Evolutionary conservation across 2,797 vertebrate species (phyloP), one percentile per base, ranked within the genome.

Genomic region (Coilia nasus): DNA sequence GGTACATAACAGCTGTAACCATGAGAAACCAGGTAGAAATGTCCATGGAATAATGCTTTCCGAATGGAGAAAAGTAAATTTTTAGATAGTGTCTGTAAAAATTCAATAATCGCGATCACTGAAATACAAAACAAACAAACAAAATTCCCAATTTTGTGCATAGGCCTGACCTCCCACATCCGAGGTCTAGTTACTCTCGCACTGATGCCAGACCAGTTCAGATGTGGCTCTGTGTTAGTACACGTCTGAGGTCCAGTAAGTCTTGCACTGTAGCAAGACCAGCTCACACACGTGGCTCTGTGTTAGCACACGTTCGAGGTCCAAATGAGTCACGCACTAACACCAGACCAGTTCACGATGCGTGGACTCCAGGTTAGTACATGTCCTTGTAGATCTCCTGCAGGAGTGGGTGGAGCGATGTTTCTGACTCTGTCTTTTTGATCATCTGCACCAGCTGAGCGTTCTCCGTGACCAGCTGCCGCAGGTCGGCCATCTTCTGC

Each of bases 361-460:
- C n/a, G n/a, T n/a, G 35, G 35, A 41, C 35, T 54, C 50, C 90
- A 86, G 44, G 86, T 90, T 94, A 99, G 91, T 99, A 99, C 98
- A 99, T 99, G 96, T 99, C 98, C 93, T 98, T 99, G 92, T 99
- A 99, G 93, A 99, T 99, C 94, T 99, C 98, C 93, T 99, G 98
- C 90, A 99, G 95, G 85, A 99, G 96, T 0, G 98, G 98, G 92
- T 99, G 98, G 86, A 99, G 96, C 31, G 97, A 97, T 28, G 98
- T 98, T 91, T 98, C 98, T 0, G 97, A 97, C 93, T 99, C 98
- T 0, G 98, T 99, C 93, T 98, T 98, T 94, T 99, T 99, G 91
- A 99, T 98, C 93, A 98, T 98, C 94, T 99, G 98, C 93, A 99
- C 97, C 87, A 99, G 96, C 93, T 97, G 97, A 81, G 96, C 97